Evolutionary conservation across 2,113 vertebrate species (phyloP).

Genomic region (Hyla sarda): DNA sequence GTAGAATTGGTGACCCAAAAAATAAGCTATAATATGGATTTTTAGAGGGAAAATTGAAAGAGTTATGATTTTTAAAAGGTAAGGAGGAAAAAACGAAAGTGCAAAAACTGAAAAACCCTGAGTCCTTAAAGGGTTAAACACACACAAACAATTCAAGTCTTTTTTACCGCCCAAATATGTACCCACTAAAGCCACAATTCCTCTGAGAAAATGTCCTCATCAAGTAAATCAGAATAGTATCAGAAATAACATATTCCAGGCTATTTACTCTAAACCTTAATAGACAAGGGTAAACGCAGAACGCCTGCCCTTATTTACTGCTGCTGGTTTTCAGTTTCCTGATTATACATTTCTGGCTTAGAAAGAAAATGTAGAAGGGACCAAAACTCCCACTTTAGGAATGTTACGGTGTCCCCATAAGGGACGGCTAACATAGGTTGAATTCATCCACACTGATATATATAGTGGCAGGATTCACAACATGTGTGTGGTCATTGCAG

Average conservation of each 20-base stretch:
- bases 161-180: slow-evolving; percentile 25
- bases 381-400: neutral
- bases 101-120: no score
- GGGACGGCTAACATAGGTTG: neutral
- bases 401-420: neutral
- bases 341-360: slow-evolving; percentile 11
- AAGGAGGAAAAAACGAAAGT: no score
- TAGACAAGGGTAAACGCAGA: slow-evolving; percentile 21
- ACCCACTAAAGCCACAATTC: slow-evolving; percentile 17
- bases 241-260: slow-evolving; percentile 39
- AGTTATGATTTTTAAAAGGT: no score
- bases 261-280: slow-evolving; percentile 33
- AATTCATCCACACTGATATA: neutral
- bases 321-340: neutral
- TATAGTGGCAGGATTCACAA: neutral
- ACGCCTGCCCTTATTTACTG: neutral
- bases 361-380: neutral
- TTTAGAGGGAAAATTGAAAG: no score
- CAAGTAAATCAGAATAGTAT: slow-evolving; percentile 40
- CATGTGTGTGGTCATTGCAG: neutral
- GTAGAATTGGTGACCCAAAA: no score
- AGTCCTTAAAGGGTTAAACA: no score
- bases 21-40: no score
- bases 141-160: neutral
- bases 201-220: slow-evolving; percentile 14